A percentile compares a stretch with the other conserved stretches of the same genome.
Conservation (phyloP, 1,140 invertebrate genomes). For the Tribolium castaneum region DNA sequence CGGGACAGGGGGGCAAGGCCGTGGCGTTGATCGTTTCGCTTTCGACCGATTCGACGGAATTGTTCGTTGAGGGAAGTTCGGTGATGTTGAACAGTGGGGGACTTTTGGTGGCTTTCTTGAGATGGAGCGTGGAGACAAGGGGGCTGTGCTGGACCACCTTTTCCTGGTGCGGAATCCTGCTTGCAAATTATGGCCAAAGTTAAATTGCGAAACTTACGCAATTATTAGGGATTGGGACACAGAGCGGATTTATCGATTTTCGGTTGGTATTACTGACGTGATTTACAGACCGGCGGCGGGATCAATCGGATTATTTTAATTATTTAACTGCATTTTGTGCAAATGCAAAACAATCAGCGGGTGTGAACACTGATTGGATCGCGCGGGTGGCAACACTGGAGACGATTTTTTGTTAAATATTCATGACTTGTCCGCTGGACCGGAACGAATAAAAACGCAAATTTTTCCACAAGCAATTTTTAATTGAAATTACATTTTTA, state of each 20-base stretch:
- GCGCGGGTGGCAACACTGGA: no score
- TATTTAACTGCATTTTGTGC: no score
- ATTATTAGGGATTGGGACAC: background rate
- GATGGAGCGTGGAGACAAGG: background rate
- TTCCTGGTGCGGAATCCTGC: background rate
- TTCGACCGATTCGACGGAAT: background rate
- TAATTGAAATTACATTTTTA: no score
- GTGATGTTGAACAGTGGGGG: background rate
- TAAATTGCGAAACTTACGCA: conserved; percentile 18
- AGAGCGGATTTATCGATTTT: background rate
- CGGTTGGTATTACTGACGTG: background rate
- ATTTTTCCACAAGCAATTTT: no score
- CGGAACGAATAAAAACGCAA: no score
- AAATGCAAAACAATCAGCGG: no score
- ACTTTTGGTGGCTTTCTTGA: background rate
- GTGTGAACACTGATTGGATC: no score
- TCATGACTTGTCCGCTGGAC: no score
- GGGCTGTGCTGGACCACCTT: conserved; percentile 22
- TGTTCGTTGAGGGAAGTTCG: background rate
- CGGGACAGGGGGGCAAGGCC: conserved; percentile 50
- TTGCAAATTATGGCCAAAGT: conserved; percentile 6
- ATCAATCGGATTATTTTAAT: no score
- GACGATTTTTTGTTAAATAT: no score
- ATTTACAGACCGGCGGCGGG: no score
- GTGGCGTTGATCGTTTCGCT: conserved; percentile 40